These are phyloP conservation scores for Spinus olivaceus DNA, from an alignment of 2,797 vertebrate genomes.

Conservation along the genomic window DNA sequence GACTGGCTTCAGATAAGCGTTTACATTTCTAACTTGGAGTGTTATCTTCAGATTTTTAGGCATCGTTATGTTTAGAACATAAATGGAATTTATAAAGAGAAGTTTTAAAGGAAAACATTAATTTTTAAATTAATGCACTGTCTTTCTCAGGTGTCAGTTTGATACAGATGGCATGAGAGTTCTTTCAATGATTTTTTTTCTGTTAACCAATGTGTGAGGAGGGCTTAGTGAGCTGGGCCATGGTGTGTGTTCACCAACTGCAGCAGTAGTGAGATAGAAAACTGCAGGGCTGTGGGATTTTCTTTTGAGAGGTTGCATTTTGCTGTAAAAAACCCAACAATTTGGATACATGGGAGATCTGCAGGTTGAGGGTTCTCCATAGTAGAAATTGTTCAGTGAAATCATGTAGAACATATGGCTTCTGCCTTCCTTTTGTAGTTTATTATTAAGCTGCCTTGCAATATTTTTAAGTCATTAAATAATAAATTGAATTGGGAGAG, in stretches of 20 bases:
- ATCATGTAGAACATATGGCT: neutral
- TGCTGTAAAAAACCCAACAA: neutral
- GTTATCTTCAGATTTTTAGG: neutral
- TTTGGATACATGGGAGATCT: neutral
- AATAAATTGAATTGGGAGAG: neutral
- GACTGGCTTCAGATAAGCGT: neutral
- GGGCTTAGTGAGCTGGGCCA: neutral
- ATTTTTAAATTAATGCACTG: neutral
- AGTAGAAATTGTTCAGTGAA: neutral
- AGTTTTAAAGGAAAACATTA: neutral
- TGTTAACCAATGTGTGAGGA: neutral
- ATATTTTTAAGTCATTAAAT: neutral
- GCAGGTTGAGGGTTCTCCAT: neutral
- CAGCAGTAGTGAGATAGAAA: neutral
- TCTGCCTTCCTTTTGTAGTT: neutral
- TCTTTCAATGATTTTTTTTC: neutral
- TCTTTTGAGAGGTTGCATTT: neutral
- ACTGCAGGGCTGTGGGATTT: neutral
- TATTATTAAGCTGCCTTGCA: neutral
- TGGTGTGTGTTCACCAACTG: neutral
- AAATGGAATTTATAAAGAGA: neutral
- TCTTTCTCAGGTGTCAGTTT: neutral
- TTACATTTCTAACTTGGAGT: neutral
- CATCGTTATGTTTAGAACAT: neutral
- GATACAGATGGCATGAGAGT: neutral